Evolutionary conservation across 2,797 vertebrate species (phyloP).

Genomic region (Chelonia mydas): DNA sequence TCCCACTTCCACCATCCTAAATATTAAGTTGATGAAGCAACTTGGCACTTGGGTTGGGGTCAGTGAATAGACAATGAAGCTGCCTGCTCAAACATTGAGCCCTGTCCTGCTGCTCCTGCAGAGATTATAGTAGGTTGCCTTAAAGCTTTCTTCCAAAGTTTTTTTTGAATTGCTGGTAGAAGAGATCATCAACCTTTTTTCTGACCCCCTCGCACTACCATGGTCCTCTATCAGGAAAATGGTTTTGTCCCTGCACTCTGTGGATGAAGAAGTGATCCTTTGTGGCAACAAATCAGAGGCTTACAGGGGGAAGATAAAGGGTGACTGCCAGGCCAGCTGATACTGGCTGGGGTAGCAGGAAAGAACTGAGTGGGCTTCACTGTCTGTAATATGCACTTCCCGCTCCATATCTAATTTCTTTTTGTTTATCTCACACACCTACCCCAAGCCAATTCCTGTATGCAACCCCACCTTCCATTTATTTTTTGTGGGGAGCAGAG

Average conservation of each 20-base stretch:
- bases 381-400: conserved; percentile 31
- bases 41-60: neutral
- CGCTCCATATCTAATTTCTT: conserved; percentile 8
- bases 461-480: conserved; percentile 67
- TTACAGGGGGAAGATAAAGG: neutral
- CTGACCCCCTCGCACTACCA: neutral
- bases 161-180: neutral
- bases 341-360: neutral
- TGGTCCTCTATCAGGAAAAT: neutral
- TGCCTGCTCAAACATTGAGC: neutral
- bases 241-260: neutral
- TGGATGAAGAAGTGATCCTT: neutral
- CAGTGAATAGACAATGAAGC: rapidly evolving
- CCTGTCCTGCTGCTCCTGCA: neutral
- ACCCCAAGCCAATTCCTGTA: conserved; percentile 16
- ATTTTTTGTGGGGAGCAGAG: conserved; percentile 6
- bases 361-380: conserved; percentile 21
- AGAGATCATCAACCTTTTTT: neutral
- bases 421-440: conserved; percentile 27
- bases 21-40: rapidly evolving
- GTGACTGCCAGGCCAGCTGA: neutral
- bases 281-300: neutral
- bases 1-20: rapidly evolving
- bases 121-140: neutral
- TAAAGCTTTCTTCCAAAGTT: neutral